Conservation (phyloP, 2,888 invertebrate species). For the Drosophila parthenogenetica region DNA sequence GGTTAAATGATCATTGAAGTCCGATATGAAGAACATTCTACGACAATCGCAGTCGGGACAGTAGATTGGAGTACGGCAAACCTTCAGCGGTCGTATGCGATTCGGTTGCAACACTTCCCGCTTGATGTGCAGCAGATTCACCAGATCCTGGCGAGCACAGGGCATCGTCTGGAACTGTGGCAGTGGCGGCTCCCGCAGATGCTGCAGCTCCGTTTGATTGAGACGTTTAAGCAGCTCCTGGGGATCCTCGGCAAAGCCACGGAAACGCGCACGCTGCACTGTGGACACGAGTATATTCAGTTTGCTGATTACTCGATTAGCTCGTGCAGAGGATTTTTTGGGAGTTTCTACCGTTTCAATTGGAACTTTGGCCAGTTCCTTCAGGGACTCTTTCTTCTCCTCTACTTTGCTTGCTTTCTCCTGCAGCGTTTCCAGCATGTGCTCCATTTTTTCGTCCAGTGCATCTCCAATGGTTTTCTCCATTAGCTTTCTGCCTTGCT, state of each 20-base stretch:
- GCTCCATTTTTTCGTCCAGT: conserved; percentile 27
- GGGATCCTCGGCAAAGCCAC: conserved; percentile 32
- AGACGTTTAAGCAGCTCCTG: background rate
- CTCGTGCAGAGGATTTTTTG: background rate
- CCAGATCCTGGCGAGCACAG: conserved; percentile 35
- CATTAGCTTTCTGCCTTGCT: accelerated
- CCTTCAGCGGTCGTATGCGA: conserved; percentile 43
- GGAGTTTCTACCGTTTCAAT: background rate
- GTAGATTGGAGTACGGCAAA: conserved; percentile 69
- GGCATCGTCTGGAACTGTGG: conserved; percentile 63
- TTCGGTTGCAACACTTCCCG: conserved; percentile 19
- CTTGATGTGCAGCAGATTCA: conserved; percentile 36
- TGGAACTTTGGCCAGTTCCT: background rate
- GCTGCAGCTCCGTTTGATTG: background rate
- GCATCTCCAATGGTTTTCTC: conserved; percentile 24
- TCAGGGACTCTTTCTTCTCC: accelerated
- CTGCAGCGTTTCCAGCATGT: conserved; percentile 23
- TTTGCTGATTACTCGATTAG: conserved; percentile 7
- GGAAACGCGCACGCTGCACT: conserved; percentile 45
- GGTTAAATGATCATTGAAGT: conserved; percentile 78
- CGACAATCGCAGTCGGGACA: conserved; percentile 78
- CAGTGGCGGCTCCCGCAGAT: conserved; percentile 29
- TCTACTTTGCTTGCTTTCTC: conserved; percentile 2
- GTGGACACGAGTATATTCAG: conserved; percentile 32
- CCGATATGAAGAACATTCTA: conserved; percentile 75